Base-by-base conservation (phyloP, 2,888 invertebrate genomes). In the Zygogramma bicolorata region DNA sequence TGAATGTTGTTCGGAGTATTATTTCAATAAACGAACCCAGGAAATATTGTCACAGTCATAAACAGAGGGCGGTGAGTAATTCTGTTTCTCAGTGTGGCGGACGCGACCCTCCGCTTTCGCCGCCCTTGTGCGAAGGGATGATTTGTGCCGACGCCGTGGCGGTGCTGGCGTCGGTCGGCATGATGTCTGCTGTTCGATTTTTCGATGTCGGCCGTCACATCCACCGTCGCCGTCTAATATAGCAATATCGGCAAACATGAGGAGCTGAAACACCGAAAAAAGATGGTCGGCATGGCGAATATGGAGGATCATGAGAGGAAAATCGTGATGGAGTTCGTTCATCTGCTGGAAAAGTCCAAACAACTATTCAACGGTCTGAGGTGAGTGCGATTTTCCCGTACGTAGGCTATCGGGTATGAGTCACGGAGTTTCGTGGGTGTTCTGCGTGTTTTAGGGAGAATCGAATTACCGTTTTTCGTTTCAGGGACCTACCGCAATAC, bases 331-430 rank as follows among this genome's bases (percentile, higher is more conserved):
- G 98, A 98, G 88, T 98, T 98, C 88, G 96, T 96, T 88, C 97
- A 98, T 88, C 90, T 98, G 83, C 90, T 98, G 77, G 98, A 98
- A 87, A 98, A 98, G 88, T 97, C 97, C 38, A 98, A 97, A 88
- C 97, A 98, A 88, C 91, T 98, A 75, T 98, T 98, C 88, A 98
- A 98, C 89, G 97, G 97, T 79, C 90, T 98, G 83, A 92, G 97
- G 96, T 96, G 87, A 85, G 84, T 77, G 40, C 46, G 42, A 13
- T 27, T 68, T 59, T 22, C 25, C 3, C 8, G 46, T 34, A 22
- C 61, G 18, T 20, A 27, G 25, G 22, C n/a, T 22, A 25, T 25
- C 25, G n/a, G 53, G 40, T 31, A 69, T 29, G 46, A 62, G 27
- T 42, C 38, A 62, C 27, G 20, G 13, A 22, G 22, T 15, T 62